Conservation (phyloP, 2,797 vertebrate genomes). For the Tangara arthus region DNA sequence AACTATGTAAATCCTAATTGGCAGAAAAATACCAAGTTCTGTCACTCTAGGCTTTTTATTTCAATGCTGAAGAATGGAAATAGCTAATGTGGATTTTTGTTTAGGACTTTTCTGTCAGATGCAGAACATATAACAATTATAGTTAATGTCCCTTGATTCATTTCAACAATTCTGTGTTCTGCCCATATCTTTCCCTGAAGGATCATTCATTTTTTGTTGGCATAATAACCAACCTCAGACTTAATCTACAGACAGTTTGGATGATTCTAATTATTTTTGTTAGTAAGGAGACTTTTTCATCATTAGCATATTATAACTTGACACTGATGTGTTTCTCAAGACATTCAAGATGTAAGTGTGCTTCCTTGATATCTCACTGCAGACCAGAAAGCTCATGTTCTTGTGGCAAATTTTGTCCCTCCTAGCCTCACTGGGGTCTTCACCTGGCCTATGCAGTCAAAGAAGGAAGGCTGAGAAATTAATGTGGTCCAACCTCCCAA, state of each 20-base stretch:
- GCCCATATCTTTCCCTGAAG: neutral
- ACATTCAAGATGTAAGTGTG: accelerated
- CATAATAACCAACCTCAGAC: neutral
- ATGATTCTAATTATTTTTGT: neutral
- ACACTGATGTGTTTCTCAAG: neutral
- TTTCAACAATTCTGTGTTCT: neutral
- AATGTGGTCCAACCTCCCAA: neutral
- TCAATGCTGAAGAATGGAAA: neutral
- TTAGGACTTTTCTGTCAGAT: neutral
- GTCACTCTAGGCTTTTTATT: neutral
- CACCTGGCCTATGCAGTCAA: neutral
- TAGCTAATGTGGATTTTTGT: neutral
- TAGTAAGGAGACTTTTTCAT: neutral
- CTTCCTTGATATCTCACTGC: neutral
- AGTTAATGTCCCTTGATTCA: neutral
- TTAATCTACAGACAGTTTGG: neutral
- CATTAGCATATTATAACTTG: neutral
- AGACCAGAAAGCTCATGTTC: neutral
- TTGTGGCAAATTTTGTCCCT: neutral
- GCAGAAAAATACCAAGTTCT: neutral
- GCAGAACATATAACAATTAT: neutral
- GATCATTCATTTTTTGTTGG: neutral
- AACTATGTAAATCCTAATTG: neutral
- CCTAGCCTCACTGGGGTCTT: neutral
- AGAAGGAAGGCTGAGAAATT: neutral